Base-by-base conservation (phyloP, 2,888 invertebrate species). In the Agonopterix heracliana region DNA sequence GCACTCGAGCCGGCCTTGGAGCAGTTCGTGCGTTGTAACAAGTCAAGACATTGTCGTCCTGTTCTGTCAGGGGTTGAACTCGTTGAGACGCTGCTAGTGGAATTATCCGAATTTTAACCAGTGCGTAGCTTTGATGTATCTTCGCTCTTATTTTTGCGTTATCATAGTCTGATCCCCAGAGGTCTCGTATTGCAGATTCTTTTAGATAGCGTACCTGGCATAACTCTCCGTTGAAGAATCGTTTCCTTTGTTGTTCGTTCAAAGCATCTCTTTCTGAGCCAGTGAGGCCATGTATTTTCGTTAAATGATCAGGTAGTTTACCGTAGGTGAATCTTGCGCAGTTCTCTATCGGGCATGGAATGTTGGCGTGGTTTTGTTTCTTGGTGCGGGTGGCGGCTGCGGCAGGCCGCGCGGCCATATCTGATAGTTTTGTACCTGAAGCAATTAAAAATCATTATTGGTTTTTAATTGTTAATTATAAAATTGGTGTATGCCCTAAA, bases 281-380 rank as follows among this genome's bases (percentile, higher is more conserved):
- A 0, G 82, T 88, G 8, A 89, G 66, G 3, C 89, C 89, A 53
- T 89, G 89, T 48, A 88, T 82, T 54, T 89, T 89, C 4, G 89
- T 89, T 14, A 89, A 74, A 49, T 89, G 89, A 56, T 89, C 89
- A 0, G 89, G 89, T 0, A 89, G 73, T 53, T 89, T 89, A 5
- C 89, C 89, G 59, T 89, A 89, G 1, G 89, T 89, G 61, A 89
- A 89, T 51, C 89, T 67, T 17, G 86, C 89, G 60, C 89, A 89
- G 64, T 89, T 88, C 64, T 89, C 89, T 38, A 89, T 89, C 1
- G 89, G 89, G 48, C 89, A 89, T 0, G 89, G 89, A 34, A 89
- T 89, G 63, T 89, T 89, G 0, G 89, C 89, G 55, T 89, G 89
- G 58, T 89, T 89, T 57, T 89, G 89, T 61, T 89, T 89, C 55